Conservation (phyloP, 2,113 vertebrate species). For the Alosa alosa region DNA sequence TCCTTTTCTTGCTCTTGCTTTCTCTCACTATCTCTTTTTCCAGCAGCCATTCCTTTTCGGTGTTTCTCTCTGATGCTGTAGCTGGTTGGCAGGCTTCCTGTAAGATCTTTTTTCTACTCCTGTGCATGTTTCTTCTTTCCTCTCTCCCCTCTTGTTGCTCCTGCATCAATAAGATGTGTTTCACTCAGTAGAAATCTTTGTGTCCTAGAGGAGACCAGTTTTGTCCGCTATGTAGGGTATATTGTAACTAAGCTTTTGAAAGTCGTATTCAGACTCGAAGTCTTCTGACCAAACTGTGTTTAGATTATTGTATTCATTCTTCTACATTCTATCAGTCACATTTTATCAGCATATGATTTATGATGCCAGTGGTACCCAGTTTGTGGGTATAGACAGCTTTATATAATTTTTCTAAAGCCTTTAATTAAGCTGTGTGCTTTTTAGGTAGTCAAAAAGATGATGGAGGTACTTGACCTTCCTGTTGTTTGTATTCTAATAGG, state of each 20-base stretch:
- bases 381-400: neutral
- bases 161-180: neutral
- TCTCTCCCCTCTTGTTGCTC: neutral
- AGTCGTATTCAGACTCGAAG: too few species aligned
- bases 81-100: conserved; percentile 57
- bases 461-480: neutral
- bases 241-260: too few species aligned
- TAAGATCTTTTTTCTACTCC: conserved; percentile 60
- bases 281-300: too few species aligned
- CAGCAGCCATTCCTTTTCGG: conserved; percentile 39
- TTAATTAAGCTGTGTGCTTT: neutral
- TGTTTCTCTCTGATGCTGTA: conserved; percentile 58
- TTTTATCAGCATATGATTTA: neutral
- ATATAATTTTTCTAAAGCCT: neutral
- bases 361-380: neutral
- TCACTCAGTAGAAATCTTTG: neutral
- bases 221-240: too few species aligned
- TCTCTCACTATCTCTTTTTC: conserved; percentile 39
- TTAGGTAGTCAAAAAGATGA: neutral
- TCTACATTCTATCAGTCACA: neutral
- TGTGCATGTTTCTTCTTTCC: neutral
- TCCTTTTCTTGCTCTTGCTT: conserved; percentile 36
- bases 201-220: neutral
- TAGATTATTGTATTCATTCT: neutral
- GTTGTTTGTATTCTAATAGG: conserved; percentile 65